Evolutionary conservation across 1,140 invertebrate species (phyloP).

Genomic region (Dicyema japonicum): DNA sequence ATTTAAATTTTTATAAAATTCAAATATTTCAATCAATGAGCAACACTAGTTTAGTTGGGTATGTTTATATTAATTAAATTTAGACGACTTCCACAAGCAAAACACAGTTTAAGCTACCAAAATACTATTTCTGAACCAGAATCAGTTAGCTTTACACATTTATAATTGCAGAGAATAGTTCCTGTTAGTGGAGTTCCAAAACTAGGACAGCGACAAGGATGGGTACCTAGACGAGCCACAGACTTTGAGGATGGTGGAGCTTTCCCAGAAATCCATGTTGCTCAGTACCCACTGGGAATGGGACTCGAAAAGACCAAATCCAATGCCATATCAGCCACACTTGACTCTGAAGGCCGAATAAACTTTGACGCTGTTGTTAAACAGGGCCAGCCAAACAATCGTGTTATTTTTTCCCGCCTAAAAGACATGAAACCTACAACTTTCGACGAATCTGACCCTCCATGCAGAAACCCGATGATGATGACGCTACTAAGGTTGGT

Average conservation of each 20-base stretch:
- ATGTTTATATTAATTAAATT: no score
- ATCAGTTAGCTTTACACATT: no score
- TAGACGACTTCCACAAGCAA: no score
- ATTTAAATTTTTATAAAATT: no score
- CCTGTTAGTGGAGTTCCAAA: no score
- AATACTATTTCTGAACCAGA: no score
- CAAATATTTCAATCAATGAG: no score
- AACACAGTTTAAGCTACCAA: no score
- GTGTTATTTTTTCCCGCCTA: no score
- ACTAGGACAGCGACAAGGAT: conserved; percentile 66
- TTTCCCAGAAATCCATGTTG: conserved; percentile 81
- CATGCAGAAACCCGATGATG: conserved; percentile 47
- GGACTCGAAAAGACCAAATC: conserved; percentile 21
- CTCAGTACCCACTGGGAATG: conserved; percentile 70
- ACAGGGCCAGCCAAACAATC: conserved; percentile 74
- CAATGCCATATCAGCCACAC: conserved; percentile 27
- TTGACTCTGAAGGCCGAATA: conserved; percentile 51
- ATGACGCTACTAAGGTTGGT: conserved; percentile 39
- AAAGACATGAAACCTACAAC: conserved; percentile 67
- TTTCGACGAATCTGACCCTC: conserved; percentile 51
- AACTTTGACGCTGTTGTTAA: conserved; percentile 80
- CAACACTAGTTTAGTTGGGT: no score
- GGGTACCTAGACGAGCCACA: conserved; percentile 44
- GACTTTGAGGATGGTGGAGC: conserved; percentile 78
- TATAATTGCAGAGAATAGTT: no score